Evolutionary conservation across 1,140 invertebrate species (phyloP).

Genomic region (Drosophila takahashii): DNA sequence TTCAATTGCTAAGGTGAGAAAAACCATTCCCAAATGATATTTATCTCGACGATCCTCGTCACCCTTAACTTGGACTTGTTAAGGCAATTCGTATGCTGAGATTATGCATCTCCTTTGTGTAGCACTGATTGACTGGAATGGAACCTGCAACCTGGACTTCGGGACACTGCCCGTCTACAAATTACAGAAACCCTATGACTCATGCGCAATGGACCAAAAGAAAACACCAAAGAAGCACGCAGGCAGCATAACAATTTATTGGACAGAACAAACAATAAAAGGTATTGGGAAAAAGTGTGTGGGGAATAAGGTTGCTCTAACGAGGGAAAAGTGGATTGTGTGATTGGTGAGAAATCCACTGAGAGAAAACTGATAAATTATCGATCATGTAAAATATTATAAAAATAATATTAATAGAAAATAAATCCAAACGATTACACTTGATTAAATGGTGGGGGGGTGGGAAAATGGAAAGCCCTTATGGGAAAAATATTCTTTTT

Average conservation of each 20-base stretch:
- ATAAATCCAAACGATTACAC: background rate
- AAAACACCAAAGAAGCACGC: constrained; percentile 58
- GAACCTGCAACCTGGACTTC: background rate
- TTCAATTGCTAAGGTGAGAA: background rate
- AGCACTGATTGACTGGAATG: constrained; percentile 35
- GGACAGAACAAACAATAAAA: constrained; percentile 59
- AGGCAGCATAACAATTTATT: constrained; percentile 74
- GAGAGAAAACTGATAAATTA: background rate
- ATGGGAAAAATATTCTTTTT: too few relatives aligned
- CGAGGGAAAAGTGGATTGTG: constrained; percentile 13
- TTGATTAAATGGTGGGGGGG: too few relatives aligned
- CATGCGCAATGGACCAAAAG: constrained; percentile 75
- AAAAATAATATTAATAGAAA: background rate
- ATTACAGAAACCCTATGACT: constrained; percentile 55
- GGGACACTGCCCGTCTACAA: constrained; percentile 59
- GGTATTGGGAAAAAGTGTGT: constrained; percentile 10
- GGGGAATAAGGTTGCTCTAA: constrained; percentile 18
- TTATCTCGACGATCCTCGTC: constrained; percentile 3
- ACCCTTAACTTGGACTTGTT: constrained; percentile 20
- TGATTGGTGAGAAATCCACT: background rate
- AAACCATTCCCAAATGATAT: background rate
- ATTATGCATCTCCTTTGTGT: constrained; percentile 17
- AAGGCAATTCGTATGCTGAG: constrained; percentile 18
- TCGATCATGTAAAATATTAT: background rate
- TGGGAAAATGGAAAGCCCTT: too few relatives aligned